Base-by-base conservation (phyloP, 1,140 invertebrate species). In the Sycobia sp. region DNA sequence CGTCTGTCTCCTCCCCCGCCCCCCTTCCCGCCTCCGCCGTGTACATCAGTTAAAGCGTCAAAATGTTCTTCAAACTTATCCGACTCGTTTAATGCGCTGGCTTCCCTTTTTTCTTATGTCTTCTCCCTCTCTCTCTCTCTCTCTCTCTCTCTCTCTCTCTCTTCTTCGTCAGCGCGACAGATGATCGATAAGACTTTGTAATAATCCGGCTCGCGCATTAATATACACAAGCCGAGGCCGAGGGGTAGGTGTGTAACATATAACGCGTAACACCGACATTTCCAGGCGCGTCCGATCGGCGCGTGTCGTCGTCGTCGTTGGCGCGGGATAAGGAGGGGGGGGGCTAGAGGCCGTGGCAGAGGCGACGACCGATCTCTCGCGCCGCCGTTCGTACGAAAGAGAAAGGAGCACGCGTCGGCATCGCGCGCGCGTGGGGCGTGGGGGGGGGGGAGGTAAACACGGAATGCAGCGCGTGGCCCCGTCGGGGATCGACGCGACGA, bases 171-270 rank as follows among this genome's bases (percentile, higher is more conserved):
- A 4, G 23, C 13, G 39, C n/a, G 39, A 22, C 53, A 43, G 46
- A 38, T 59, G 56, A 59, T 59, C 44, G 56, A 59, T 59, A 58
- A 47, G 20, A n/a, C n/a, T n/a, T n/a, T n/a, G n/a, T n/a, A n/a
- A n/a, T n/a, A n/a, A n/a, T n/a, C n/a, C 4, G 22, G 22, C 16
- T 20, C 16, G 16, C 8, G 43, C 22, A 46, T 41, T 41, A 18
- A 46, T 46, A 25, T 46, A 22, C 7, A 20, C 4, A 25, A 2
- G 43, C 22, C 22, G 22, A 25, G 11, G 29, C 29, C 29, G 29
- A 11, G 29, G n/a, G n/a, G n/a, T n/a, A n/a, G n/a, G n/a, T n/a
- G n/a, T n/a, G n/a, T n/a, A n/a, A n/a, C n/a, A n/a, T n/a, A n/a
- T n/a, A n/a, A n/a, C n/a, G n/a, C n/a, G n/a, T n/a, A n/a, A n/a